These are phyloP conservation scores for Epinephelus malabaricus DNA, from an alignment of 2,797 vertebrate genomes.

Conservation along the genomic window DNA sequence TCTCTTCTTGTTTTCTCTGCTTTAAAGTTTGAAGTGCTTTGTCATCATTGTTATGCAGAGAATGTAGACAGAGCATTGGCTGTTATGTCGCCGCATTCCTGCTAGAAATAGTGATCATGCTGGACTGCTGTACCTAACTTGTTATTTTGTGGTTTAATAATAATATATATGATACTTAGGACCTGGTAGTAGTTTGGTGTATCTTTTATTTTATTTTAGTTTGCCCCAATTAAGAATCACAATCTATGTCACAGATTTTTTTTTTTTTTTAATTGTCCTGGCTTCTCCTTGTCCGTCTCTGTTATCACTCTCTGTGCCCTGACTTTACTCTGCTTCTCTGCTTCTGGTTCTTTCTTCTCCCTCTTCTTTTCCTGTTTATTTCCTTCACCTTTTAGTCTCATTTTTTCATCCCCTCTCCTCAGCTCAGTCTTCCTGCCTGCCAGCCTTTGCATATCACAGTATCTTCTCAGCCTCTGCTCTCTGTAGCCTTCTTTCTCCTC, in stretches of 20 bases:
- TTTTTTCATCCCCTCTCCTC: background rate
- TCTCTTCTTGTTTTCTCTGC: background rate
- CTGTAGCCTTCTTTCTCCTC: background rate
- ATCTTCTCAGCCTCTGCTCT: slow-evolving; percentile 9
- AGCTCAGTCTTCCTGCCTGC: slow-evolving; percentile 11
- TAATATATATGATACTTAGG: background rate
- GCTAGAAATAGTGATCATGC: background rate
- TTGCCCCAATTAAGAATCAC: background rate
- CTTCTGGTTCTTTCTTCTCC: slow-evolving; percentile 11
- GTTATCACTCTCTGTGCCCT: slow-evolving; percentile 6
- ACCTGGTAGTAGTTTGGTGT: background rate
- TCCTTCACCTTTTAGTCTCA: slow-evolving; percentile 17
- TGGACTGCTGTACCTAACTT: background rate
- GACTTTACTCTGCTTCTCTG: slow-evolving; percentile 2
- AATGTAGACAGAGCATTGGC: slow-evolving; percentile 51
- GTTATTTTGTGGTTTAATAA: background rate
- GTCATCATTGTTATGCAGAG: slow-evolving; percentile 18
- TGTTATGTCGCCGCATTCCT: slow-evolving; percentile 16
- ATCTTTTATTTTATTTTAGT: background rate
- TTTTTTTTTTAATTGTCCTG: too few species aligned
- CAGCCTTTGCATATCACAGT: too few species aligned
- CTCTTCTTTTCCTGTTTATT: background rate
- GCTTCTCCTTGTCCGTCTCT: background rate
- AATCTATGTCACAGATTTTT: too few species aligned
- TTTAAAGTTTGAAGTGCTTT: background rate